Base-by-base conservation (phyloP, 2,888 invertebrate genomes). In the Apodemia hepburni region DNA sequence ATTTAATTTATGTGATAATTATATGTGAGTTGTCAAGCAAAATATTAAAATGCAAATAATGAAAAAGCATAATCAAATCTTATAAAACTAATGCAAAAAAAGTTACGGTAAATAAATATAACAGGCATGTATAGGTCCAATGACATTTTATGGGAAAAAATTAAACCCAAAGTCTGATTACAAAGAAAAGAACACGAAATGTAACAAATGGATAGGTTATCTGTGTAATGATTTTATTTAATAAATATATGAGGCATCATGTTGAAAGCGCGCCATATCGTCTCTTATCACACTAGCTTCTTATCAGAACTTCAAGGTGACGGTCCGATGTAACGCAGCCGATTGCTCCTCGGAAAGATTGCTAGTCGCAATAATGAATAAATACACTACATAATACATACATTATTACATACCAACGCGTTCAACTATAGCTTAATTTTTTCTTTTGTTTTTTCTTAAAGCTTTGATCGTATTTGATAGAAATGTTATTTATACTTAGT, bases 231-330 rank as follows among this genome's bases (percentile, higher is more conserved):
- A 64, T 64, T 59, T 64, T 62, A 63, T 62, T 61, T 61, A 62
- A 63, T 66, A 65, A 65, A 66, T 64, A 70, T 61, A 69, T 65
- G 63, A 60, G 64, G 58, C 54, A 65, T 65, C 65, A 63, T 72
- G 73, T 71, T 64, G 73, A 71, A 74, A 71, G 70, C 67, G 69
- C 66, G n/a, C n/a, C 62, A 67, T 77, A 78, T 80, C 79, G 76
- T 69, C 69, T 69, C 77, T 84, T 84, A 85, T 82, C 83, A 80
- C 70, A 63, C n/a, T 64, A 27, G 65, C 73, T 78, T 85, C 67
- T 69, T 89, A 90, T 90, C 90, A 85, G 71, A 22, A 61, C 78
- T 77, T 83, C 90, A 90, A 90, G 90, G 90, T 89, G 87, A 90
- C 85, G 81, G 79, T 72, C 74, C 82, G 78, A 80, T 84, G 85